Evolutionary conservation across 2,797 vertebrate genomes (phyloP), one percentile per base, ranked within the genome.

Genomic region (Intellagama lesueurii): DNA sequence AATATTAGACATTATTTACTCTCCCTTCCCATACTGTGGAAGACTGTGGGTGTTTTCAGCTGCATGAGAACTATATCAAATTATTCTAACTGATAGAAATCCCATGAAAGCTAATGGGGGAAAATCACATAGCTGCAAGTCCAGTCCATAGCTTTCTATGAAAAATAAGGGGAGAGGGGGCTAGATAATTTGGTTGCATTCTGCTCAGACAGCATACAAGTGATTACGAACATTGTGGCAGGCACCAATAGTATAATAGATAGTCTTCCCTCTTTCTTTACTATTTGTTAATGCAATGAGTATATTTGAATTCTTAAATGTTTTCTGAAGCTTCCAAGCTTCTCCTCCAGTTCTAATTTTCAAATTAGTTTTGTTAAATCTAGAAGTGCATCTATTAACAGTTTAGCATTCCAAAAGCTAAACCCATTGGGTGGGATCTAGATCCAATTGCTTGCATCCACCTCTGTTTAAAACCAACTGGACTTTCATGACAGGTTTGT

Each of bases 41-140:
- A 73, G 35, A 86, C 52, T 52, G 7, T 1, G 11, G 7, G 26
- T 52, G 3, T 86, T 89, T 68, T 47, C n/a, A 86, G 81, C 47
- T 66, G n/a, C 60, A 77, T 81, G 52, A 82, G 26, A 49, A 86
- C n/a, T 77, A 75, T n/a, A 81, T 47, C 35, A 85, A 81, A 89
- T 89, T 66, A 85, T 81, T 89, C 52, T 84, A 75, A 79, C 88
- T 72, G 52, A 49, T 32, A 32, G 76, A 73, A 85, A 89, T 72
- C 68, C 66, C 30, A 60, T 75, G 30, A 80, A 73, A 85, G 35
- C 30, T 22, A 60, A 72, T 28, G 86, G 32, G 86, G 85, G 82
- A 30, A 40, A 64, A 91, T 94, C 90, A 17, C 19, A 87, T 81
- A 91, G 28, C 16, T 7, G 69, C 49, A 35, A 92, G 32, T 5